Evolutionary conservation across 2,888 invertebrate species (phyloP), one percentile per base, ranked within the genome.

Genomic region (Cosmopolites sordidus): DNA sequence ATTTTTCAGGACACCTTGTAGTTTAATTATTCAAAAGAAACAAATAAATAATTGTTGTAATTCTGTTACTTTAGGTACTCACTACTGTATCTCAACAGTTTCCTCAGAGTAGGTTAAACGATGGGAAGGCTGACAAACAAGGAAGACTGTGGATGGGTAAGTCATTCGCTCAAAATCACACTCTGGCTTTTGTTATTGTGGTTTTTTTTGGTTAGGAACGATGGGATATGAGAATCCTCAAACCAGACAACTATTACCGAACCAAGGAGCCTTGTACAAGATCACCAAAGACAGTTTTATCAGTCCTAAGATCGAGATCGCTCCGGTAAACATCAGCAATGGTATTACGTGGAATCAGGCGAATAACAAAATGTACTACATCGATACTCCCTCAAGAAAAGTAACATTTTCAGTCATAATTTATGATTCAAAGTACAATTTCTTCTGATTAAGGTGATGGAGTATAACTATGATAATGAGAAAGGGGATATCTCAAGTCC

Each of bases 341-440:
- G 91, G 91, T 1, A 71, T 91, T 4, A 83, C 84, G 0, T 92
- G 90, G 90, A 85, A 82, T 14, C 67, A 74, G 0, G 83, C 86
- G 63, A 82, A 83, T 64, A 78, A 80, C 56, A 81, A 79, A 62
- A 82, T 91, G 78, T 91, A 85, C 72, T 91, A 86, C 71, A 87
- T 89, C 29, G 91, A 92, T 72, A 82, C 87, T 0, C 78, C 81
- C 0, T 83, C 85, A 4, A 38, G 53, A 22, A 49, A 53, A 37
- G 57, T 11, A 16, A 44, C 15, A 22, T 22, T n/a, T n/a, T n/a
- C n/a, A n/a, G n/a, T n/a, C n/a, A n/a, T n/a, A n/a, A n/a, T n/a
- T n/a, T n/a, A n/a, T n/a, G n/a, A n/a, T n/a, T n/a, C n/a, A n/a
- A n/a, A n/a, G n/a, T n/a, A n/a, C n/a, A n/a, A n/a, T n/a, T n/a